These are phyloP conservation scores for Sinhomidia bicolor DNA, from an alignment of 2,888 invertebrate species.

Conservation along the genomic window DNA sequence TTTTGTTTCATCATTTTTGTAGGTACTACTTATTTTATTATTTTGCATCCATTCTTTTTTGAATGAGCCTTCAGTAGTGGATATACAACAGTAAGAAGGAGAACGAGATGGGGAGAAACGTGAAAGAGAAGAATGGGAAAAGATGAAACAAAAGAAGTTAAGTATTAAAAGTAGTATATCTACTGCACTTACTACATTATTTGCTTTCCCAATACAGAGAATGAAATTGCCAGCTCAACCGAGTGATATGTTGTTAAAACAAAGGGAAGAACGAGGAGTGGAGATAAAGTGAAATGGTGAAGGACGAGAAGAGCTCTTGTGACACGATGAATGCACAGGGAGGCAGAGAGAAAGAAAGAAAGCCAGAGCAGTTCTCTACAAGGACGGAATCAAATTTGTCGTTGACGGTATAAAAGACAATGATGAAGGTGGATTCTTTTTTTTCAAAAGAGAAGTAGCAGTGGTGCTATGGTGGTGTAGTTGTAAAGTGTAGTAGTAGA, in stretches of 20 bases:
- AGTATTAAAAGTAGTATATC: background rate
- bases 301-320: background rate
- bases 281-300: background rate
- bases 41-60: too few relatives aligned
- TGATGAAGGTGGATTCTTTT: background rate
- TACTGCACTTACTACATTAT: background rate
- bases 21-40: too few relatives aligned
- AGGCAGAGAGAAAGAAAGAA: too few relatives aligned
- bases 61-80: too few relatives aligned
- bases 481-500: too few relatives aligned
- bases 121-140: background rate
- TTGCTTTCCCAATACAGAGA: background rate
- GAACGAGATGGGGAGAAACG: slow-evolving; percentile 40
- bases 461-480: too few relatives aligned
- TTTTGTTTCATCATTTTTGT: too few relatives aligned
- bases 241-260: background rate
- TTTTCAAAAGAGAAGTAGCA: background rate
- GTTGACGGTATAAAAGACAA: background rate
- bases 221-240: background rate
- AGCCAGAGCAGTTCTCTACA: background rate
- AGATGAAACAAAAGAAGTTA: background rate
- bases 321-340: background rate
- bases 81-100: too few relatives aligned
- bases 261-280: background rate
- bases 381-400: background rate